Percentiles rank a stretch among this genome's conserved stretches.
These are phyloP conservation scores for Oligia strigilis DNA, from an alignment of 2,888 invertebrate species.

Conservation along the genomic window DNA sequence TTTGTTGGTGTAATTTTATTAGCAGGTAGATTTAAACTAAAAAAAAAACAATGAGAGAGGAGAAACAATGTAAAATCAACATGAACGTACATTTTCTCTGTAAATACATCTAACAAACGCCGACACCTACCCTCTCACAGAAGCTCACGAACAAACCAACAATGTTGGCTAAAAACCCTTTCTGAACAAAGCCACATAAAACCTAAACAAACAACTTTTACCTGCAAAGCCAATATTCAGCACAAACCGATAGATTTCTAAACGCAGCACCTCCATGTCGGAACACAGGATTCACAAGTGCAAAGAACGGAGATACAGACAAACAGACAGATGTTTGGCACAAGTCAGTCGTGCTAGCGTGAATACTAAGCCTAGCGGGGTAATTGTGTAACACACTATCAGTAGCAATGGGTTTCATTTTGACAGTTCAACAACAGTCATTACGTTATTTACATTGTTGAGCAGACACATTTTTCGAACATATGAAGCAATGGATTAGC, in stretches of 20 bases:
- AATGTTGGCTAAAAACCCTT: constrained; percentile 42
- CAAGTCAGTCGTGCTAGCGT: constrained; percentile 28
- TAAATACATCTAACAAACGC: constrained; percentile 30
- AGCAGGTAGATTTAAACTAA: no score
- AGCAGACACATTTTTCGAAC: no score
- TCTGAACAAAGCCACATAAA: constrained; percentile 52
- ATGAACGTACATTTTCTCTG: background rate
- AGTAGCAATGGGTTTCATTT: no score
- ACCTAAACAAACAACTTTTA: constrained; percentile 65
- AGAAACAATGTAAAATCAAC: background rate
- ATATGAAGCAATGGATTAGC: no score
- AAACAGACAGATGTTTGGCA: constrained; percentile 50
- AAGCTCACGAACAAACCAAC: constrained; percentile 39
- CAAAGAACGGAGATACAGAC: constrained; percentile 65
- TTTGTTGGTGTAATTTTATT: background rate
- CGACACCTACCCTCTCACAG: constrained; percentile 38
- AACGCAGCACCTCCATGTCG: constrained; percentile 74
- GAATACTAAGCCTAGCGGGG: background rate
- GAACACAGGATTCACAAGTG: constrained; percentile 73
- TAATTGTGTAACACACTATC: no score
- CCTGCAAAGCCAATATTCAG: constrained; percentile 64
- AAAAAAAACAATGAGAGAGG: no score
- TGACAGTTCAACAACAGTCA: no score
- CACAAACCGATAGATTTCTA: constrained; percentile 76
- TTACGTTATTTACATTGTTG: no score